Evolutionary conservation across 2,888 invertebrate genomes (phyloP).

Genomic region (Rhodophaea formosa): DNA sequence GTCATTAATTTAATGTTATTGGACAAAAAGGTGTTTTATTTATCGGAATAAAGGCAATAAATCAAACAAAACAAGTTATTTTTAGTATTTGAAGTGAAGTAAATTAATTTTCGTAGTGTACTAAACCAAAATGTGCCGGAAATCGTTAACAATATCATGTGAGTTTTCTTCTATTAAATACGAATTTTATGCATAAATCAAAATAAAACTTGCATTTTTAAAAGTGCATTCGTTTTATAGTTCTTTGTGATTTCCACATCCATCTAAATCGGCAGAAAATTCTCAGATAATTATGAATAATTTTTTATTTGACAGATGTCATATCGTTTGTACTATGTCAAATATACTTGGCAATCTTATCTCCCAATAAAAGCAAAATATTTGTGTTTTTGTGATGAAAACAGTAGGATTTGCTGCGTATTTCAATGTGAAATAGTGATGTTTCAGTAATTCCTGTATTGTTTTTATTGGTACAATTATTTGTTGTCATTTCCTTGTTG

Average conservation of each 20-base stretch:
- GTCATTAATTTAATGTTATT: constrained; percentile 78
- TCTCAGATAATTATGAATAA: constrained; percentile 19
- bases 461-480: constrained; percentile 70
- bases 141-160: constrained; percentile 52
- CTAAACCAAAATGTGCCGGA: constrained; percentile 43
- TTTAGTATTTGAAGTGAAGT: constrained; percentile 35
- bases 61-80: constrained; percentile 35
- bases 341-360: constrained; percentile 43
- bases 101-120: constrained; percentile 32
- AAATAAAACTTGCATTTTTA: constrained; percentile 24
- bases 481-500: constrained; percentile 48
- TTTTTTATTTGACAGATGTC: constrained; percentile 65
- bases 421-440: constrained; percentile 23
- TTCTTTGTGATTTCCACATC: neutral
- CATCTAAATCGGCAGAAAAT: neutral
- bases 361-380: constrained; percentile 48
- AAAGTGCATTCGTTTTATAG: neutral
- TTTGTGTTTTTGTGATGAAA: constrained; percentile 48
- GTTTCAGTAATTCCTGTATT: constrained; percentile 40
- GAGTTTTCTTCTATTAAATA: constrained; percentile 40
- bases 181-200: neutral
- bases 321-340: constrained; percentile 48
- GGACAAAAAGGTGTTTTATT: constrained; percentile 48
- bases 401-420: constrained; percentile 32
- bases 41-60: constrained; percentile 26